Percentiles rank a stretch among this genome's conserved stretches.
Conservation (phyloP, 2,888 invertebrate genomes). For the Encarsia formosa region DNA sequence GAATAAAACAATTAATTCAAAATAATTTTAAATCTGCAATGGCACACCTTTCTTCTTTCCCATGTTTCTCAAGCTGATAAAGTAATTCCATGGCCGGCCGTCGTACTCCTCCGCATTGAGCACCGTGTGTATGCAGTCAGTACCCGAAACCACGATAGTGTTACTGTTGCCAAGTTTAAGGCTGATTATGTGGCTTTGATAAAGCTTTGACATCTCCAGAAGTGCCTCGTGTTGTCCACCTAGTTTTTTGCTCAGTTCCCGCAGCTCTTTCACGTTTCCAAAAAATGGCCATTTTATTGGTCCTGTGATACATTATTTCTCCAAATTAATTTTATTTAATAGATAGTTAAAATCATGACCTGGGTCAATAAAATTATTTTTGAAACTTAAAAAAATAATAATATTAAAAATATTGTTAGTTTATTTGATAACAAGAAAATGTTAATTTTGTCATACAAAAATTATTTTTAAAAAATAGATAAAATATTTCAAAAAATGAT, state of each 20-base stretch:
- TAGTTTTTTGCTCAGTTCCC: slow-evolving; percentile 29
- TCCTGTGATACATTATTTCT: slow-evolving; percentile 31
- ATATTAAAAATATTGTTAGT: neutral
- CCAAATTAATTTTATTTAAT: too few species aligned
- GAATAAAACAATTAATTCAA: too few species aligned
- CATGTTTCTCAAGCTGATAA: slow-evolving; percentile 61
- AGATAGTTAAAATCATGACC: too few species aligned
- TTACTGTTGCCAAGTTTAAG: slow-evolving; percentile 35
- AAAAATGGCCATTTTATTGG: slow-evolving; percentile 44
- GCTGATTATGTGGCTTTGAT: slow-evolving; percentile 37
- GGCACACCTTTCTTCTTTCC: slow-evolving; percentile 58
- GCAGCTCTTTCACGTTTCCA: slow-evolving; percentile 37
- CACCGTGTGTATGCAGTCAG: slow-evolving; percentile 54
- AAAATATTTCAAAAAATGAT: neutral
- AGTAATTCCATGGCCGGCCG: slow-evolving; percentile 65
- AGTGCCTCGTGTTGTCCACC: slow-evolving; percentile 41
- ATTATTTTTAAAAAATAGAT: neutral
- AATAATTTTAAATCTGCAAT: too few species aligned
- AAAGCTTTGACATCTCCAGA: slow-evolving; percentile 35
- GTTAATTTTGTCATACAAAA: neutral
- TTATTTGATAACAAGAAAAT: neutral
- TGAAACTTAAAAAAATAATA: too few species aligned
- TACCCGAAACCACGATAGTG: slow-evolving; percentile 55
- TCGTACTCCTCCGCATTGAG: slow-evolving; percentile 60
- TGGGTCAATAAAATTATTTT: too few species aligned